A percentile compares a stretch with the other conserved stretches of the same genome.
phyloP scores from a whole-genome alignment of 2,888 invertebrate species.

The Acrobasis suavella region DNA sequence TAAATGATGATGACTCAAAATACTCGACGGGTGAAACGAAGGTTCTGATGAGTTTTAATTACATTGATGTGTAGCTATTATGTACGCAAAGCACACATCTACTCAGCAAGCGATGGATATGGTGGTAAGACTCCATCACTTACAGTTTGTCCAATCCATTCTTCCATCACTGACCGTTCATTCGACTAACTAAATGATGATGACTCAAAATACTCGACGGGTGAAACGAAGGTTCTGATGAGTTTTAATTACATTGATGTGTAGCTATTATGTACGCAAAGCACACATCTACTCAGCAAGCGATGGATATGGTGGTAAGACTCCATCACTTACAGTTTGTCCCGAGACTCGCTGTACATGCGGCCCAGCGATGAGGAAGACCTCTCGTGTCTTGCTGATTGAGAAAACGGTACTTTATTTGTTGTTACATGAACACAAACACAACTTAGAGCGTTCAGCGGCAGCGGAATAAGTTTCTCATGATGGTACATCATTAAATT shows the following conservation, averaged over 20 bases:
- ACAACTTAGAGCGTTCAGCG: no score
- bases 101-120: constrained; percentile 31
- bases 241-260: constrained; percentile 5
- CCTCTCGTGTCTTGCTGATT: constrained; percentile 64
- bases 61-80: not conserved
- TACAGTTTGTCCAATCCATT: no score
- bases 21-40: not conserved
- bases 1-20: not conserved
- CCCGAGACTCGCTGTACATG: constrained; percentile 51
- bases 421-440: constrained; percentile 1
- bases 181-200: not conserved
- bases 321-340: constrained; percentile 68
- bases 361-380: constrained; percentile 53
- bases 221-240: not conserved
- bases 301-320: constrained; percentile 27
- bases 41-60: not conserved
- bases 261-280: not conserved
- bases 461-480: no score
- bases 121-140: constrained; percentile 43
- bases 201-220: not conserved
- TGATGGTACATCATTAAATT: no score
- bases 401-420: constrained; percentile 38
- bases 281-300: constrained; percentile 27
- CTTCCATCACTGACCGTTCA: no score
- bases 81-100: constrained; percentile 10